Evolutionary conservation across 2,113 vertebrate genomes (phyloP), one percentile per base, ranked within the genome.

Genomic region (Amphiprion ocellaris): DNA sequence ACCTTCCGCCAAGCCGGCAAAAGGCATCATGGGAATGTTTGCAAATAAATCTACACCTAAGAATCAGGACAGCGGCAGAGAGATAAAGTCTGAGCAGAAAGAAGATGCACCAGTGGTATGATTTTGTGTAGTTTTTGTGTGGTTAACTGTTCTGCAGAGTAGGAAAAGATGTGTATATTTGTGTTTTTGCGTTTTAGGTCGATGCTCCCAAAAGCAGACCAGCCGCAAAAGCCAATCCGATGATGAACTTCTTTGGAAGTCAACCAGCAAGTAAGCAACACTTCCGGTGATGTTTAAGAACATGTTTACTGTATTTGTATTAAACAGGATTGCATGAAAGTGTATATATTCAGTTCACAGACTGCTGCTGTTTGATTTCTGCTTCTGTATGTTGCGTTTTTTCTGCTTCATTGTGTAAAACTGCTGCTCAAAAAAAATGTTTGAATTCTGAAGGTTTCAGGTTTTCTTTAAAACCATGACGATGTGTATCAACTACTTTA

Each of bases 21-120:
- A 87, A n/a, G 97, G 97, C 49, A 98, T 99, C 90, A 96, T 98
- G 97, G 97, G 95, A 73, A 96, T 99, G 96, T 98, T 99, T 82
- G 88, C 92, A 0, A 92, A 85, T 3, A 98, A 96, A 86, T 23
- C 93, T 0, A 69, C 90, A 9, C 4, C 92, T 55, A 98, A 95
- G 84, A 47, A 77, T 47, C 95, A 95, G 71, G 94, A 95, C 8
- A 10, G 72, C 0, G 87, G 61, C 16, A 96, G 93, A 84, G 96
- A 96, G 58, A 52, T 94, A 0, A 97, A 96, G 83, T 50, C 78
- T 1, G 96, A 97, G 67, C 69, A 81, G 24, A 96, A 94, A 71
- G 96, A 96, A 53, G 87, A 87, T 0, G 41, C 92, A 14, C 83
- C 92, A 4, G 69, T 61, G 79, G 96, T 97, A 94, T 80, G 95